Evolutionary conservation across 2,797 vertebrate genomes (phyloP).

Genomic region (Rallus crepitans): DNA sequence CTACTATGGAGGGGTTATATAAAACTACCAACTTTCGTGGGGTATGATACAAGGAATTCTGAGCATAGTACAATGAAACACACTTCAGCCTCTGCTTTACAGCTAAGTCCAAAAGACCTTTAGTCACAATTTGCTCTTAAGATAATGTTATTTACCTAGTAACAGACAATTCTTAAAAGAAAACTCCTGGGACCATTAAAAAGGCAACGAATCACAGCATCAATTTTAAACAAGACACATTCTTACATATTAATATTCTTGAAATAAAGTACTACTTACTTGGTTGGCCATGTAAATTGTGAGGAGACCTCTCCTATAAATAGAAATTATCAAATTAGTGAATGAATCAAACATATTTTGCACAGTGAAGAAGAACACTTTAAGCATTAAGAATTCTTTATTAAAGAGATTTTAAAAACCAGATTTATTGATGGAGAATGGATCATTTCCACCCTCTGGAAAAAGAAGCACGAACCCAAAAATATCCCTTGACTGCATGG

Average conservation of each 20-base stretch:
- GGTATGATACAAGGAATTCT: neutral
- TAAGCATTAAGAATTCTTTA: neutral
- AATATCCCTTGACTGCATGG: neutral
- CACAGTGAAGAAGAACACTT: neutral
- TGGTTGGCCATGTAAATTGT: conserved; percentile 99
- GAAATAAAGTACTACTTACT: conserved; percentile 83
- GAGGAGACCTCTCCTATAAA: conserved; percentile 94
- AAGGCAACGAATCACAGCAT: neutral
- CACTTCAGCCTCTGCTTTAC: neutral
- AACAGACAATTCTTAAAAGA: neutral
- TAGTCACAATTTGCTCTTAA: neutral
- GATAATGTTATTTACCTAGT: neutral
- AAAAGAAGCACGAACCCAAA: neutral
- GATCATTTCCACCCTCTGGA: neutral
- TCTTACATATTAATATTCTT: neutral
- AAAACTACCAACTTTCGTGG: neutral
- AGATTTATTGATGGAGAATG: neutral
- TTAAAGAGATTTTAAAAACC: neutral
- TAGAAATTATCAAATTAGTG: conserved; percentile 41
- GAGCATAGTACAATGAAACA: neutral
- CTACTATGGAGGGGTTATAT: neutral
- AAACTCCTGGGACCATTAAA: neutral
- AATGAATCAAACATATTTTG: neutral
- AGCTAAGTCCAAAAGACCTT: neutral
- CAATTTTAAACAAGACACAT: neutral